Base-by-base conservation (phyloP, 92 coral and sea anemone genomes). In the Pocillopora grandis region DNA sequence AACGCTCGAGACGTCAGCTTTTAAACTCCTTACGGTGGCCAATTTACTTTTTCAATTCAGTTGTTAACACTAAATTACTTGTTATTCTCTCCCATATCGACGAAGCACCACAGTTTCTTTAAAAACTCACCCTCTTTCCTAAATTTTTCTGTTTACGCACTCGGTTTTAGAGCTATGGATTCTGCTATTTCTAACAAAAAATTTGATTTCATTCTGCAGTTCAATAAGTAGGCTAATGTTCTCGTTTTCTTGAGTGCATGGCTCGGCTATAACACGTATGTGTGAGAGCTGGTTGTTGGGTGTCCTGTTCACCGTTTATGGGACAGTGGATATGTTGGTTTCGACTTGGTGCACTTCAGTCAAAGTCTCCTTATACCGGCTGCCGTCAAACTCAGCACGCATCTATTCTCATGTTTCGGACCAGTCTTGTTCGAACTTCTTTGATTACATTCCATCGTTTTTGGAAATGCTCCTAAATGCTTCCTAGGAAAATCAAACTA, bases 381-480 rank as follows among this genome's bases (percentile, higher is more conserved):
- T 63, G 33, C 23, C 31, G 11, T 63, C 27, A 27, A 63, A 63
- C 67, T 19, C 62, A 10, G 21, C 11, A 63, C 9, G 23, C 0
- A 11, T 63, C 67, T 23, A 63, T 63, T 63, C 67, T 19, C 31
- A 23, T 63, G 67, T 63, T 63, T 63, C 18, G 66, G 67, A 18
- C 67, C 67, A 18, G 23, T 63, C 0, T 19, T 23, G n/a, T 23
- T 63, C 21, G 67, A 63, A 63, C 31, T 63, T 63, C 48, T 12
- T 12, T 78, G 48, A 21, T 64, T 78, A 23, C 12, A 42, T 65
- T 78, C 60, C 49, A 78, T 5, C 52, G 23, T 78, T 78, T 56
- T 14, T 62, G 10, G 83, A 79, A 67, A 79, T n/a, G 3, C 21
- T 79, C 75, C 1, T 14, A 15, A 15, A 7, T 27, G 17, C 67